These are phyloP conservation scores for Vimba vimba DNA, from an alignment of 2,113 vertebrate species.

Conservation along the genomic window DNA sequence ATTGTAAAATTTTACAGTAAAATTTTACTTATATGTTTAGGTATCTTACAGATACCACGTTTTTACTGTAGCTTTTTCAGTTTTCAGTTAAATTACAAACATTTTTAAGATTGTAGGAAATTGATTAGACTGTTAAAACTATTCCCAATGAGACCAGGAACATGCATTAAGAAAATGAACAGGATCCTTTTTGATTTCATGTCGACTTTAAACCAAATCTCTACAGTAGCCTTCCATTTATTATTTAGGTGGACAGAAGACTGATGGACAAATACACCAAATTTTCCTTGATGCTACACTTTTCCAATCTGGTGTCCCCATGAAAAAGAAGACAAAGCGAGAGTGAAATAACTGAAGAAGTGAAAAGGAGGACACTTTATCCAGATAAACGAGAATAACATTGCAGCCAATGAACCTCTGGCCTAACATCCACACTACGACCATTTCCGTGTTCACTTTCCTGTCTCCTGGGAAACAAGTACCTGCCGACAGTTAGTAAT, in stretches of 20 bases:
- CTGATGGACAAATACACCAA: background rate
- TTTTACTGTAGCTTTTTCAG: background rate
- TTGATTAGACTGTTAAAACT: background rate
- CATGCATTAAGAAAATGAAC: background rate
- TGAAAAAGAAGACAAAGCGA: background rate
- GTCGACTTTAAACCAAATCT: background rate
- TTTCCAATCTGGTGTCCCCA: background rate
- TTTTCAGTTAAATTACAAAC: background rate
- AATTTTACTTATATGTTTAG: background rate
- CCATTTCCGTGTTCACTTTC: conserved; percentile 20
- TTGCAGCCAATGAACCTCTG: conserved; percentile 41
- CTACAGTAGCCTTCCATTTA: background rate
- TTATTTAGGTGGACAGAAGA: background rate
- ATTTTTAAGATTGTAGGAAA: background rate
- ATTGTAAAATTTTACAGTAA: too few species aligned
- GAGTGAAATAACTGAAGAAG: background rate
- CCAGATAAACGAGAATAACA: conserved; percentile 45
- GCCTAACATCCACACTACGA: conserved; percentile 42
- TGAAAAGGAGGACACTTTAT: conserved; percentile 38
- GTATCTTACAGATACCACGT: background rate
- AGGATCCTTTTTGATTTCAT: background rate
- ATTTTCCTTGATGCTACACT: conserved; percentile 8
- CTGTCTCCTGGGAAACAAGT: conserved; percentile 42
- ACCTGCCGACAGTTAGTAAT: conserved; percentile 41
- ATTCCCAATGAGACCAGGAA: background rate